Evolutionary conservation across 2,888 invertebrate genomes (phyloP), one percentile per base, ranked within the genome.

Genomic region (Eristalis tenax): DNA sequence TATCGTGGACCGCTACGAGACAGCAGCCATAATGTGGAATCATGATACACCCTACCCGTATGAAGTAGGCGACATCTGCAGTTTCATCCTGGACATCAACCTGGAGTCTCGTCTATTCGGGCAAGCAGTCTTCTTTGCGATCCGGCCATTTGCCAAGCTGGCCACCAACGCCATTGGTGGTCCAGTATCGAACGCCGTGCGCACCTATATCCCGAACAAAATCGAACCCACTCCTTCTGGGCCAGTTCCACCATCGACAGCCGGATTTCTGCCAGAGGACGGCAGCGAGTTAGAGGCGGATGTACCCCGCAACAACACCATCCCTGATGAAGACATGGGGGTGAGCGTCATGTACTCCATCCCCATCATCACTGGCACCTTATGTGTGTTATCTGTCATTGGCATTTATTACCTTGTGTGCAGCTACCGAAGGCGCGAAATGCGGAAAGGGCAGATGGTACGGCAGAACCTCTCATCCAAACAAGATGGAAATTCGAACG

Each of bases 181-280:
- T 8, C 93, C 94, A 0, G 90, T 94, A 38, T 95, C 95, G 2
- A 95, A 95, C 90, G 94, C 94, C 91, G 94, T 94, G 1, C 90
- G 94, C 22, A 93, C 94, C 5, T 92, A 93, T 78, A 93, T 95
- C 0, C 94, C 94, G 10, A 83, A 57, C 10, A 83, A 79, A 59
- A 35, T 79, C 11, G 38, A 70, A 4, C 61, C 74, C 2, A 78
- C 86, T 8, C 38, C 22, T 4, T 2, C 38, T 8, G 23, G 66
- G 10, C 56, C 70, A n/a, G 4, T 71, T 1, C 6, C 63, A 11
- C 57, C 84, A 8, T 68, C 74, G 1, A 74, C 65, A 0, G 40
- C 70, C 0, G 69, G 50, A 15, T 70, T 69, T 11, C 22, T 61
- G 11, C 66, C 64, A 0, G 82, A 81, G 2, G 63, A 74, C 0